Evolutionary conservation across 2,797 vertebrate species (phyloP), one percentile per base, ranked within the genome.

Genomic region (Scleropages formosus): DNA sequence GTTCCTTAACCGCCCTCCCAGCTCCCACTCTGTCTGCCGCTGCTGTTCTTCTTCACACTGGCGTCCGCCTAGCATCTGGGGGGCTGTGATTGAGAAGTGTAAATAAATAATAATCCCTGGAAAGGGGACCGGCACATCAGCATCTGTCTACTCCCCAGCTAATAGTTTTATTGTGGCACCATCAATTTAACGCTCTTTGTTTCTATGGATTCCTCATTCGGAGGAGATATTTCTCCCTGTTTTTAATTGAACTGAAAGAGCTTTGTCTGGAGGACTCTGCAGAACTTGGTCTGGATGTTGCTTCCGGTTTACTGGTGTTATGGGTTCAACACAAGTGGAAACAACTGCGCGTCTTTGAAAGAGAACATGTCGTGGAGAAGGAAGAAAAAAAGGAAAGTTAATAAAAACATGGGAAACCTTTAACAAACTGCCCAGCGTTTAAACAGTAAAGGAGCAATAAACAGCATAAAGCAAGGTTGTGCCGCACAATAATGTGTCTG

Each of bases 61-160:
- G 87, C 82, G 90, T 92, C 91, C 88, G 82, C 84, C 86, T 90
- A 89, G 92, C 92, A 93, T 93, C 92, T 93, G 92, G 90, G 90
- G 91, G 89, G 84, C 87, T 89, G 90, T 92, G 91, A 93, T 92
- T 92, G 92, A 92, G 91, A 91, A 92, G 91, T 92, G 92, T 93
- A 92, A 93, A 93, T 93, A 93, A 93, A 93, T 93, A 93, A 93
- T 93, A 92, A 92, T 93, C 91, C 89, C 90, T 93, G 91, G 91
- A 93, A 93, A 92, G 91, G 88, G 89, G 91, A 91, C 88, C 89
- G 88, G 90, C 90, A 89, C 91, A 90, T 89, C 90, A 93, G 91
- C 92, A 93, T 93, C 92, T 93, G 92, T 91, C 89, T 87, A 87
- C 89, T 92, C 92, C 90, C 90, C 89, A 88, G 92, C 91, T 93